Evolutionary conservation across 2,797 vertebrate genomes (phyloP), one percentile per base, ranked within the genome.

Genomic region (Poeciliopsis paucimaculata): DNA sequence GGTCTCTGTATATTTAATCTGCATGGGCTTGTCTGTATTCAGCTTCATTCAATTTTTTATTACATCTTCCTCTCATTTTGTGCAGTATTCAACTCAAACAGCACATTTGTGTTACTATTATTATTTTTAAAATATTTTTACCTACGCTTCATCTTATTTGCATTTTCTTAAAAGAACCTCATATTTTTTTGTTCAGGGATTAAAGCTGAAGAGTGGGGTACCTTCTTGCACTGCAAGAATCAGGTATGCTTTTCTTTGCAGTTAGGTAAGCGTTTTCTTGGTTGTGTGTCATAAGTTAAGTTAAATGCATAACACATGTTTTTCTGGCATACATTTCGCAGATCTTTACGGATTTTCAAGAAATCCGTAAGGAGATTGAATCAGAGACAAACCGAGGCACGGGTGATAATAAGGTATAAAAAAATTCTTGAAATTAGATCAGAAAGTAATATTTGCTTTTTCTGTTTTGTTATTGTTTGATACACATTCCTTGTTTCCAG

Each of bases 151-250:
- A 28, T 73, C 75, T 70, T 41, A 46, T 23, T 5, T 5, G 13
- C 13, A 26, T 72, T 80, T 11, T 57, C 20, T 51, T 18, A 73
- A 8, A 77, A 81, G 72, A 41, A 2, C 75, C 15, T 75, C 9
- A 71, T 39, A n/a, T 73, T 76, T 75, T 76, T 90, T 83, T 83
- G 31, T 85, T 72, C 51, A 93, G 96, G 95, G 82, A 88, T 96
- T 91, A 95, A 95, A 89, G 95, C 95, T 74, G 96, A 97, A 78
- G 96, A 97, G 92, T 97, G 96, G 96, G 96, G 95, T 11, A 96
- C 93, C 7, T 97, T 97, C 68, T 90, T 96, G 79, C 96, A 97
- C 89, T 95, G 94, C 90, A 97, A 97, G 83, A 95, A 94, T 84
- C 95, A 97, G 96, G 96, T 97, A 92, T 75, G 47, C 77, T 84